Base-by-base conservation (phyloP, 2,797 vertebrate species). In the Allobates femoralis region DNA sequence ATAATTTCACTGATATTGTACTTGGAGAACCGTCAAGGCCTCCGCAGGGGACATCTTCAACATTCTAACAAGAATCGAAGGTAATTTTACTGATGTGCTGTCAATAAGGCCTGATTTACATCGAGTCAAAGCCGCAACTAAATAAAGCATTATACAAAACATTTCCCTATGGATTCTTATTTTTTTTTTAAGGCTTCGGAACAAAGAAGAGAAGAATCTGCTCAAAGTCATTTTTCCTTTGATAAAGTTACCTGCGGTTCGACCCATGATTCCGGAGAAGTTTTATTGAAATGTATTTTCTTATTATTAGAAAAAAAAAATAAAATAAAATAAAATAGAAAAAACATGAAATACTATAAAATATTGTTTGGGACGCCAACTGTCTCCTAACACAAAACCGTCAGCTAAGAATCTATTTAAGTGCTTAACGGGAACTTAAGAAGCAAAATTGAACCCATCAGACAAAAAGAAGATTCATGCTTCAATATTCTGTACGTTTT, bases 401-500 rank as follows among this genome's bases (percentile, higher is more conserved):
- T 83, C 16, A 46, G 50, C 15, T 30, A 51, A 77, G 66, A 69
- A 64, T 78, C 80, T 78, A 76, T 83, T 86, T 86, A 77, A 76
- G 71, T 81, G 62, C 85, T 64, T 86, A 86, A 86, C 60, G 60
- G 75, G 67, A 73, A 83, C 64, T 73, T 83, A 78, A 87, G 86
- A 56, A 87, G 60, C 75, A 83, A 87, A 87, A 87, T 23, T 87
- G 86, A 83, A 77, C 81, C 86, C 67, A 69, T 79, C 86, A 83
- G 53, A 79, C 78, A 83, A 83, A 58, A 77, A 79, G 34, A 87
- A 83, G 74, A 87, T 87, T 83, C 75, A 73, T 87, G 75, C 81
- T 79, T 87, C 86, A 87, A 87, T 87, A 87, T 84, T 87, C 74
- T 37, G 81, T 84, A 78, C 37, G 64, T 82, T 84, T 87, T 87